Evolutionary conservation across 1,140 invertebrate species (phyloP), one percentile per base, ranked within the genome.

Genomic region (Rhyzopertha dominica): DNA sequence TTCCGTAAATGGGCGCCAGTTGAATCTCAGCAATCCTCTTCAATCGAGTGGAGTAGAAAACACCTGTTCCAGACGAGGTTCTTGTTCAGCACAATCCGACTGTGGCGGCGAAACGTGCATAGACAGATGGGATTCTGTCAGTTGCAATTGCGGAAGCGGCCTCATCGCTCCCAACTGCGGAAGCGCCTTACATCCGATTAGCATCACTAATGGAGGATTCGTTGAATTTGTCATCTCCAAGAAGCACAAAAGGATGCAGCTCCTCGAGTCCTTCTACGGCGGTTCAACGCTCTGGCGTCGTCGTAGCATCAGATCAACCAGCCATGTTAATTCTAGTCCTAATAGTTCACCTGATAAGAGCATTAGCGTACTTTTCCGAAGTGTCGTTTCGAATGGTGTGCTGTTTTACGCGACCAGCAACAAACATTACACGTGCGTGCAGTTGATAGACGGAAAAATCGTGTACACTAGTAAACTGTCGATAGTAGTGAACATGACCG

Each of bases 341-440:
- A 57, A 51, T n/a, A n/a, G 56, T 20, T 65, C 63, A 30, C 70
- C 76, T 1, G 72, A 78, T 1, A 92, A 92, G 65, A 79, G 74
- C 8, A 69, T 95, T 1, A 81, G 84, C 30, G 70, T 96, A n/a
- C 74, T 82, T 47, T 92, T 95, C 58, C 75, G 87, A 56, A 94
- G 90, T 0, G 74, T 82, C 1, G 78, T 79, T 59, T 70, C 74
- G 23, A 76, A 87, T 59, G 91, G 89, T 5, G 69, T 93, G 8
- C 62, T 96, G 2, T 74, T 95, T 40, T 87, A 88, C 59, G 77
- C 85, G 1, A 86, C 85, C 0, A 90, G 85, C 3, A 88, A 91
- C 58, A 87, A 90, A 61, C 87, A 93, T 67, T 92, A 80, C 59
- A 93, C 90, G 10, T 76, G 86, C 2, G 66, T 93, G 34, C 83